Evolutionary conservation across 2,888 invertebrate genomes (phyloP).

Genomic region (Cheilosia soror): DNA sequence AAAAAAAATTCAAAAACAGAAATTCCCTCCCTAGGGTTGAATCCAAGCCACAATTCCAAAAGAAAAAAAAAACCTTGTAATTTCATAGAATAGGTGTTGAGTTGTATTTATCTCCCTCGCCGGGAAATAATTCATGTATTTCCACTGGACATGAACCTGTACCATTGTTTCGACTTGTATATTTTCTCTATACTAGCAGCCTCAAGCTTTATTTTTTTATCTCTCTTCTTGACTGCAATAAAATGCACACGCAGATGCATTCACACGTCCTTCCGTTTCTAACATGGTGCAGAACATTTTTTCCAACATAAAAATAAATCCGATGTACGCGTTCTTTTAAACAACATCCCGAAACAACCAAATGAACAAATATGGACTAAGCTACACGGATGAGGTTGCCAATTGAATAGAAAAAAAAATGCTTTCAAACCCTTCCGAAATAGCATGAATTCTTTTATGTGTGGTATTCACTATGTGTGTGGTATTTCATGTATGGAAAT

Average conservation of each 20-base stretch:
- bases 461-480: neutral
- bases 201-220: neutral
- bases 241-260: slow-evolving; percentile 31
- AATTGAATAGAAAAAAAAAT: neutral
- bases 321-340: slow-evolving; percentile 13
- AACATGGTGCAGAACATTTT: slow-evolving; percentile 7
- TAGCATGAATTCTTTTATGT: slow-evolving; percentile 4
- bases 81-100: slow-evolving; percentile 49
- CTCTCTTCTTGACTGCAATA: slow-evolving; percentile 6
- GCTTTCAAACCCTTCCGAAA: neutral
- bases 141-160: neutral
- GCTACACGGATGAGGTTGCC: neutral
- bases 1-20: neutral
- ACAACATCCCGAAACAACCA: slow-evolving; percentile 42
- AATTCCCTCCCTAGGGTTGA: neutral
- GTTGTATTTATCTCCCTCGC: slow-evolving; percentile 31
- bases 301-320: neutral
- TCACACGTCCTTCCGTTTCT: slow-evolving; percentile 31
- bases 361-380: slow-evolving; percentile 39
- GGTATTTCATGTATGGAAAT: neutral
- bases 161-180: slow-evolving; percentile 12
- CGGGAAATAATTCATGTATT: slow-evolving; percentile 11
- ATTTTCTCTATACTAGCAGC: neutral
- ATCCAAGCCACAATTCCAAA: neutral
- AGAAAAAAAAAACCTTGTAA: slow-evolving; percentile 26